These are phyloP conservation scores for Otis tarda DNA, from an alignment of 2,113 vertebrate genomes.

Conservation along the genomic window DNA sequence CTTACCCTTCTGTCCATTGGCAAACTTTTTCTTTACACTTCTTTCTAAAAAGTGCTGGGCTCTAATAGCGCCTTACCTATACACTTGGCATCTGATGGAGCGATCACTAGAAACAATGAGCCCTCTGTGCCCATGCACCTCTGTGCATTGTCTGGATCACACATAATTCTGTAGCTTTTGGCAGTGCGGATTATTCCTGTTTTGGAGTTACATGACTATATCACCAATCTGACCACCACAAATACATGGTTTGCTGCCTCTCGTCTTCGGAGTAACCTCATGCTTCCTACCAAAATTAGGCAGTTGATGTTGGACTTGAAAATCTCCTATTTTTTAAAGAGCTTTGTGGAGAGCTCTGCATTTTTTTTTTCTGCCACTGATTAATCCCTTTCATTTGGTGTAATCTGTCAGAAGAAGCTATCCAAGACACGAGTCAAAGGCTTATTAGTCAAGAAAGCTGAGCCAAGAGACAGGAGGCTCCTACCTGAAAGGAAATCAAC, in stretches of 20 bases:
- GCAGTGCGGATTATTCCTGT: slow-evolving; percentile 13
- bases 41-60: neutral
- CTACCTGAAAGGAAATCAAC: neutral
- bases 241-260: slow-evolving; percentile 46
- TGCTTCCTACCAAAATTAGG: slow-evolving; percentile 66
- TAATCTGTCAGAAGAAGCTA: neutral
- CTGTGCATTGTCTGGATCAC: neutral
- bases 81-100: neutral
- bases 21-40: neutral
- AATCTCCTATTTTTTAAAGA: slow-evolving; percentile 6
- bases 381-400: slow-evolving; percentile 36
- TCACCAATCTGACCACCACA: slow-evolving; percentile 37
- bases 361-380: neutral
- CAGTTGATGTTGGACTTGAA: slow-evolving; percentile 19
- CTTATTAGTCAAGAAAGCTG: neutral
- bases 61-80: neutral
- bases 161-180: slow-evolving; percentile 39
- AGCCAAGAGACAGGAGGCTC: neutral
- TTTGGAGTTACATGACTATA: slow-evolving; percentile 19
- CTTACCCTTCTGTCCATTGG: neutral
- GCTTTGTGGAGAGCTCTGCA: neutral
- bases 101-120: neutral
- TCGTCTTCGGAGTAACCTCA: slow-evolving; percentile 54
- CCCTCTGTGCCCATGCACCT: neutral
- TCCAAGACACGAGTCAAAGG: neutral